These are phyloP conservation scores for Accipiter cooperii DNA, from an alignment of 2,113 vertebrate species.

Conservation along the genomic window DNA sequence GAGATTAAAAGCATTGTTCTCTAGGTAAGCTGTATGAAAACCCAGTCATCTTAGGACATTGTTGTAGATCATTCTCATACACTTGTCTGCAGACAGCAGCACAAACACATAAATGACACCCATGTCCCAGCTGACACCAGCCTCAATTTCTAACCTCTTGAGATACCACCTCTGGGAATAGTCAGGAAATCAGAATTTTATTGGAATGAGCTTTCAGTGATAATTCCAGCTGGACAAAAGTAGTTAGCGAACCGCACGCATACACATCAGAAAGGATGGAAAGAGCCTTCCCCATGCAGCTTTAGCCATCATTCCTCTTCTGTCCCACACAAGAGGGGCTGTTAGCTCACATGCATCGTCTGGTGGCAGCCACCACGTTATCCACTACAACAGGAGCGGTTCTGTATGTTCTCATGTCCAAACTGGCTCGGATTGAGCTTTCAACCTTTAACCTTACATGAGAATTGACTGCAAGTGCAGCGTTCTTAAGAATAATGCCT, in stretches of 20 bases:
- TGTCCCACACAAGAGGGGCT: background rate
- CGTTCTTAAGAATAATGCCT: background rate
- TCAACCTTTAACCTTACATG: background rate
- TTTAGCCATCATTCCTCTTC: background rate
- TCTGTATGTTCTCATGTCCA: fast-evolving
- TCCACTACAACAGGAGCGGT: background rate
- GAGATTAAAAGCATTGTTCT: background rate
- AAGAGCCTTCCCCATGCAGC: background rate
- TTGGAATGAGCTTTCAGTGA: background rate
- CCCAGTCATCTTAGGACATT: no score
- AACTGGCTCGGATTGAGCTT: no score
- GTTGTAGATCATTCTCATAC: background rate
- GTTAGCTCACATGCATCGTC: fast-evolving
- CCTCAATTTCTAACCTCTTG: background rate
- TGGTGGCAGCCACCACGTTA: fast-evolving
- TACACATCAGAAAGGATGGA: fast-evolving
- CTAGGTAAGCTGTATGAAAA: background rate
- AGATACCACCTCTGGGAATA: background rate
- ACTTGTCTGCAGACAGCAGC: background rate
- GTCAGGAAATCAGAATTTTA: background rate
- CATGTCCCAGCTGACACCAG: background rate
- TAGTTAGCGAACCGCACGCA: background rate
- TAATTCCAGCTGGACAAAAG: background rate
- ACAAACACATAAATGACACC: background rate
- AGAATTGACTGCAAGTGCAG: background rate